These are phyloP conservation scores for Lordiphosa collinella DNA, from an alignment of 1,140 invertebrate genomes.

Conservation along the genomic window DNA sequence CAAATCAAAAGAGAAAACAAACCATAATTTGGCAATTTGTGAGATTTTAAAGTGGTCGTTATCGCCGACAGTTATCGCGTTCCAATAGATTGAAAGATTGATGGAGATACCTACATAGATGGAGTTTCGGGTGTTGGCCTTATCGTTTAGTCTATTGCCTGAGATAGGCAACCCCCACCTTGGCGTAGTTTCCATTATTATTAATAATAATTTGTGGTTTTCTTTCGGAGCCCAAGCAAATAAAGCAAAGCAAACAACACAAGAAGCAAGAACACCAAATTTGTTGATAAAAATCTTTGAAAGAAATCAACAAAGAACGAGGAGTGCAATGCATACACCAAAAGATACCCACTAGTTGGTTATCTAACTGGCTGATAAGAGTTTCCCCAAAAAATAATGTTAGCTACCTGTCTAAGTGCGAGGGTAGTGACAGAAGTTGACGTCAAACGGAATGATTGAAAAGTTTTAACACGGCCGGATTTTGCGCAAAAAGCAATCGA, in stretches of 20 bases:
- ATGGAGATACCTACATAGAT: slow-evolving; percentile 72
- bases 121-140: slow-evolving; percentile 59
- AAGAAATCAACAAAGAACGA: slow-evolving; percentile 42
- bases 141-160: slow-evolving; percentile 63
- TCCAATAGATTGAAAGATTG: slow-evolving; percentile 37
- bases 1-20: neutral
- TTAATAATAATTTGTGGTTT: slow-evolving; percentile 17
- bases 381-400: slow-evolving; percentile 25
- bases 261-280: slow-evolving; percentile 18
- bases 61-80: slow-evolving; percentile 14
- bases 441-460: too few relatives aligned
- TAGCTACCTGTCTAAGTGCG: slow-evolving; percentile 44
- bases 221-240: slow-evolving; percentile 40
- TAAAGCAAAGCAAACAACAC: slow-evolving; percentile 35
- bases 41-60: slow-evolving; percentile 30
- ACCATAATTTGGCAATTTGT: slow-evolving; percentile 24
- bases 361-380: slow-evolving; percentile 48
- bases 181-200: slow-evolving; percentile 19
- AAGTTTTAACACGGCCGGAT: too few relatives aligned
- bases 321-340: slow-evolving; percentile 44
- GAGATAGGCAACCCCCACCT: slow-evolving; percentile 66
- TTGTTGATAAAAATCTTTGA: slow-evolving; percentile 37
- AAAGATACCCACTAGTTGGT: neutral
- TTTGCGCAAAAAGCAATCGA: too few relatives aligned
- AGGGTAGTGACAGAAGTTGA: neutral